phyloP scores from a whole-genome alignment of 1,140 invertebrate species.

The Mercenaria mercenaria region DNA sequence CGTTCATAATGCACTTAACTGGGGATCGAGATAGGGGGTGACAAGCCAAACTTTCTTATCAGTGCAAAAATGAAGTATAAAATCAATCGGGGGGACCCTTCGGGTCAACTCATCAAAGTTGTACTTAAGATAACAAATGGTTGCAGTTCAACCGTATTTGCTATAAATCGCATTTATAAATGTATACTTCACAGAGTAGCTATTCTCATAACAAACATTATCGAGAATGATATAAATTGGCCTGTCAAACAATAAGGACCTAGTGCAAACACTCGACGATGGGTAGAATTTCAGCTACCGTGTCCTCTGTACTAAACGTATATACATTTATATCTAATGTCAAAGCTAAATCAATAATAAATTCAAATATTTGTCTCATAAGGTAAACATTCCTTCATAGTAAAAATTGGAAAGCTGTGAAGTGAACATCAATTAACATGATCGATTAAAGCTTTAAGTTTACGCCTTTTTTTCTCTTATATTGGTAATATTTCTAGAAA shows the following conservation, averaged over 20 bases:
- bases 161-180: background rate
- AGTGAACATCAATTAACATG: background rate
- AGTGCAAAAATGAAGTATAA: constrained; percentile 8
- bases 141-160: background rate
- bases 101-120: background rate
- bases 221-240: background rate
- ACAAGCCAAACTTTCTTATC: background rate
- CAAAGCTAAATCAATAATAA: constrained; percentile 27
- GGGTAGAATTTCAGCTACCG: background rate
- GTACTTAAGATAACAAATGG: background rate
- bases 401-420: background rate
- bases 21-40: background rate
- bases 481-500: no score
- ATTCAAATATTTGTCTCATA: constrained; percentile 43
- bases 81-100: constrained; percentile 14
- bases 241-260: background rate
- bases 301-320: background rate
- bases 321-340: background rate
- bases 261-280: background rate
- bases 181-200: background rate
- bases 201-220: background rate
- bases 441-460: background rate
- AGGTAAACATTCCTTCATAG: background rate
- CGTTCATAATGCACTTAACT: background rate
- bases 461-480: background rate